phyloP scores from a whole-genome alignment of 2,888 invertebrate species.

The Penaeus monodon region DNA sequence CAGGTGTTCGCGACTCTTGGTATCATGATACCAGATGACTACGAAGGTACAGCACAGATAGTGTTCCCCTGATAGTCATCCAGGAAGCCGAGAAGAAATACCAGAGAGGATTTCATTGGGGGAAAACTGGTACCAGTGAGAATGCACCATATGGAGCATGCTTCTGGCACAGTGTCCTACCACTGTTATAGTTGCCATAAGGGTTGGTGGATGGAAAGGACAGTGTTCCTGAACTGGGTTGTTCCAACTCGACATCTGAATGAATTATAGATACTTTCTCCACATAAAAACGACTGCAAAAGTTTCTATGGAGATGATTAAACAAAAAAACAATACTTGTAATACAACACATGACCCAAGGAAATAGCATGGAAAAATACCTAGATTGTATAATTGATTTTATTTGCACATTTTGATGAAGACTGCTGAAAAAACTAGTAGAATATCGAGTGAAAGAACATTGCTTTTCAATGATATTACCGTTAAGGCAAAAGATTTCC shows the following conservation, averaged over 20 bases:
- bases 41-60: constrained; percentile 61
- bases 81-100: constrained; percentile 51
- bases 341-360: no score
- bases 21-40: constrained; percentile 65
- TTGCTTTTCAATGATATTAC: no score
- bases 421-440: no score
- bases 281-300: no score
- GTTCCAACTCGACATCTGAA: not conserved
- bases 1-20: constrained; percentile 66
- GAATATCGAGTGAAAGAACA: no score
- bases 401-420: no score
- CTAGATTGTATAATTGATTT: no score
- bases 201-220: constrained; percentile 33
- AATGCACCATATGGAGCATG: constrained; percentile 66
- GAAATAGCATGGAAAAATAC: no score
- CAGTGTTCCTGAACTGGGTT: not conserved
- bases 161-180: constrained; percentile 61
- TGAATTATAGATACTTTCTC: no score
- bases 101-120: constrained; percentile 66
- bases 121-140: constrained; percentile 67
- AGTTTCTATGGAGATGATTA: no score
- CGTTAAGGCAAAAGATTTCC: no score
- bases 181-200: constrained; percentile 42
- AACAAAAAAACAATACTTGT: no score
- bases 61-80: constrained; percentile 36